phyloP scores from a whole-genome alignment of 2,888 invertebrate genomes.

The Stenodera caucasica region DNA sequence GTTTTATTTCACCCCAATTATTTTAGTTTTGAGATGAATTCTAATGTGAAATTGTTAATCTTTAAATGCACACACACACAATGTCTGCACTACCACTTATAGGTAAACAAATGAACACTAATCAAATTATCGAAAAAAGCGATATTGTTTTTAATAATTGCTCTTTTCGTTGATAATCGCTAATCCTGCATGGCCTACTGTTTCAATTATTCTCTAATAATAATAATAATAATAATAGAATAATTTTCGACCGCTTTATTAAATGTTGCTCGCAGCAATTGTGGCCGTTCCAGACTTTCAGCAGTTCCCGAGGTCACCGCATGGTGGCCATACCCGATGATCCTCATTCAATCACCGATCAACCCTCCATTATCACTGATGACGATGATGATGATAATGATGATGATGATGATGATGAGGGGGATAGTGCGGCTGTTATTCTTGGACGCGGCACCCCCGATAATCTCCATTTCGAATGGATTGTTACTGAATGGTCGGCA shows the following conservation, averaged over 20 bases:
- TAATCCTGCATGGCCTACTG: neutral
- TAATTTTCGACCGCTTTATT: conserved; percentile 32
- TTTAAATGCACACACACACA: conserved; percentile 38
- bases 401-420: conserved; percentile 36
- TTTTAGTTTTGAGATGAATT: conserved; percentile 10
- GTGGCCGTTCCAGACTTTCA: conserved; percentile 79
- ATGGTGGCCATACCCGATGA: conserved; percentile 60
- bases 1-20: neutral
- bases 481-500: conserved; percentile 80
- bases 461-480: conserved; percentile 73
- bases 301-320: conserved; percentile 71
- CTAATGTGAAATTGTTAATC: conserved; percentile 29
- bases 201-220: too few relatives aligned
- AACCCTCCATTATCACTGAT: conserved; percentile 33
- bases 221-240: too few relatives aligned
- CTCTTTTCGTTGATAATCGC: neutral
- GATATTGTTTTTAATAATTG: neutral
- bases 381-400: conserved; percentile 43
- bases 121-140: conserved; percentile 10
- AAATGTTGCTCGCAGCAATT: conserved; percentile 70
- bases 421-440: conserved; percentile 42
- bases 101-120: conserved; percentile 41
- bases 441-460: conserved; percentile 54
- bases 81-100: conserved; percentile 39
- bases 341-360: conserved; percentile 56